Conservation (phyloP, 2,113 vertebrate species). For the Dasyornis broadbenti region DNA sequence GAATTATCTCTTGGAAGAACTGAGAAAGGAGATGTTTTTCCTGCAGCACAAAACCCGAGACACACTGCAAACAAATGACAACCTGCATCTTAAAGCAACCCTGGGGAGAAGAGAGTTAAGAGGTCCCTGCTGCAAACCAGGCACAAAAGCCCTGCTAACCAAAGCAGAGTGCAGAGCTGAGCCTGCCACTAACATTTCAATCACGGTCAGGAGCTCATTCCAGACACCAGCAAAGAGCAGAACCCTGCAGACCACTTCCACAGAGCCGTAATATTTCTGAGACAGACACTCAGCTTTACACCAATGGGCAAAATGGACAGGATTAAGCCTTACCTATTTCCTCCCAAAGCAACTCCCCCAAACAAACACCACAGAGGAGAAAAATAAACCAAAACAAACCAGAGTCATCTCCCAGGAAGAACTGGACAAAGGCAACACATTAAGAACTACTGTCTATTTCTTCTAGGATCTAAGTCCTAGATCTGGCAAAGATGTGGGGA, state of each 20-base stretch:
- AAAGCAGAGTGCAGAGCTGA: background rate
- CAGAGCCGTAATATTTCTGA: background rate
- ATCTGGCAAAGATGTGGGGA: background rate
- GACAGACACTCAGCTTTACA: background rate
- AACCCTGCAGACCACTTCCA: background rate
- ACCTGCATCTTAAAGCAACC: background rate
- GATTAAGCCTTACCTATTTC: background rate
- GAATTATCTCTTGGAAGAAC: background rate
- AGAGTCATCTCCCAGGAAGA: background rate
- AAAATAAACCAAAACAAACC: background rate
- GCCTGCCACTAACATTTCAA: background rate
- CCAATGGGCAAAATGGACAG: background rate
- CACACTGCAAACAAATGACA: background rate
- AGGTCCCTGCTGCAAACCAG: background rate
- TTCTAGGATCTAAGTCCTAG: background rate
- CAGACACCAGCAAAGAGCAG: background rate
- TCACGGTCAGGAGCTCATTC: background rate
- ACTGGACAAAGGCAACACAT: background rate
- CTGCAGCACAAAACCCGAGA: background rate
- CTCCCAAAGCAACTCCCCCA: background rate
- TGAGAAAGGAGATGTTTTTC: background rate
- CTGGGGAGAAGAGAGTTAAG: background rate
- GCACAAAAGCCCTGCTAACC: background rate
- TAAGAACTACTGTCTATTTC: background rate
- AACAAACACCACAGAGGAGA: background rate